A percentile compares a stretch with the other conserved stretches of the same genome.
Evolutionary conservation across 2,113 vertebrate genomes (phyloP).

Genomic region (Morone saxatilis): DNA sequence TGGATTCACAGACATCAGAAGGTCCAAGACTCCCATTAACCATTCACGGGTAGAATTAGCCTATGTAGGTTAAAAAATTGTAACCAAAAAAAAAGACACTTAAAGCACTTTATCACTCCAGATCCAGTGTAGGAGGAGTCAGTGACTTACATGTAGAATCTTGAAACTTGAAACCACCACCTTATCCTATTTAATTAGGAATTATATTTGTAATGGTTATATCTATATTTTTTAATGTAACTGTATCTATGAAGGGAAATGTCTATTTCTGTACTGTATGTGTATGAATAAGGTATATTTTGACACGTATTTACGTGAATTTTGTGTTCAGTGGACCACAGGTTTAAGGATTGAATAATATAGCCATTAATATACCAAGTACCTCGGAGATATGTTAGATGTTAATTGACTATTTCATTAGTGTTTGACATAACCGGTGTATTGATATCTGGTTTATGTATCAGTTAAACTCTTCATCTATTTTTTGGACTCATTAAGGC

Average conservation of each 20-base stretch:
- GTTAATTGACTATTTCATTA: not conserved
- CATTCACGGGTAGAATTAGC: not conserved
- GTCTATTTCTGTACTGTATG: conserved; percentile 18
- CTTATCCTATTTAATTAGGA: conserved; percentile 19
- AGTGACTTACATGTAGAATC: conserved; percentile 15
- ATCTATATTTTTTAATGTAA: conserved; percentile 43
- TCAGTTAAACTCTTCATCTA: not conserved
- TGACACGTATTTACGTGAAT: conserved; percentile 30
- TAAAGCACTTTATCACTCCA: conserved; percentile 78
- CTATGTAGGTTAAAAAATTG: conserved; percentile 13
- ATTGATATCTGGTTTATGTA: not conserved
- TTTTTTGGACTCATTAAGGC: not conserved
- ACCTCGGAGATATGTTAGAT: conserved; percentile 40
- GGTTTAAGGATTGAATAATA: conserved; percentile 27
- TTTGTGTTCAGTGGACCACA: conserved; percentile 35
- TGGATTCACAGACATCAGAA: not conserved
- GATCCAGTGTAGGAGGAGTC: conserved; percentile 15
- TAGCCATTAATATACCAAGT: conserved; percentile 56
- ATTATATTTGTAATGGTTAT: conserved; percentile 27
- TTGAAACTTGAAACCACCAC: conserved; percentile 51
- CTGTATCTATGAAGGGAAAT: conserved; percentile 37
- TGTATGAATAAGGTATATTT: conserved; percentile 39
- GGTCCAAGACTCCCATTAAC: not conserved
- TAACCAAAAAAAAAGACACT: conserved; percentile 54
- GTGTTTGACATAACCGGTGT: not conserved